Evolutionary conservation across 2,113 vertebrate genomes (phyloP).

Genomic region (Tamias sibiricus): DNA sequence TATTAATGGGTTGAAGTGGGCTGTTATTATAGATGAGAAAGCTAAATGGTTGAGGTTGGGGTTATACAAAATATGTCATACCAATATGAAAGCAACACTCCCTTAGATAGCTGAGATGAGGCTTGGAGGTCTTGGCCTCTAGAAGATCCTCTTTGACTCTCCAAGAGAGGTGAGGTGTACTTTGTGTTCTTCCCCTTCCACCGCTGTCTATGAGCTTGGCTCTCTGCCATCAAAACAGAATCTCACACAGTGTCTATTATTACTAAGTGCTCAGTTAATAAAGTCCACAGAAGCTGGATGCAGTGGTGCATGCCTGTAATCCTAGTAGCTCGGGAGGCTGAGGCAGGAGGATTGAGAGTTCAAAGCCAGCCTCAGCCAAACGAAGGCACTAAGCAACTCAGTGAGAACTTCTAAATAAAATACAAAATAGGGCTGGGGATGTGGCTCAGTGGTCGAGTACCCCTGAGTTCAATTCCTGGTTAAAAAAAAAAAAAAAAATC

Average conservation of each 20-base stretch:
- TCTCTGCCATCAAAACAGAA: too few species aligned
- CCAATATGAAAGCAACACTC: not conserved
- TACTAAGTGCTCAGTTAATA: not conserved
- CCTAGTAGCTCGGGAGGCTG: too few species aligned
- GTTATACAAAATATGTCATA: not conserved
- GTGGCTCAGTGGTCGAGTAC: too few species aligned
- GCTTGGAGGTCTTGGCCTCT: not conserved
- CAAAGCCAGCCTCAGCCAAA: too few species aligned
- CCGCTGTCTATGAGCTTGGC: not conserved
- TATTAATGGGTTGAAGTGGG: conserved; percentile 5
- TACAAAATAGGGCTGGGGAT: too few species aligned
- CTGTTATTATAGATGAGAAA: not conserved
- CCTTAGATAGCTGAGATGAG: not conserved
- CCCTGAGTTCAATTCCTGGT: too few species aligned
- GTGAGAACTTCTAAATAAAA: too few species aligned
- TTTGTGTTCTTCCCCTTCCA: not conserved
- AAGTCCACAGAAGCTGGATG: not conserved
- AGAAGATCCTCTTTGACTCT: not conserved
- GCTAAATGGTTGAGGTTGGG: not conserved
- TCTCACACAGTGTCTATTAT: not conserved
- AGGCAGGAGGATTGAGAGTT: too few species aligned
- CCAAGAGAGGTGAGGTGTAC: not conserved
- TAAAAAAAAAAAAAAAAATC: too few species aligned
- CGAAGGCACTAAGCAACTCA: too few species aligned
- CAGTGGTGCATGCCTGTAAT: too few species aligned